Evolutionary conservation across 1,140 invertebrate genomes (phyloP).

Genomic region (Megalopta genalis): DNA sequence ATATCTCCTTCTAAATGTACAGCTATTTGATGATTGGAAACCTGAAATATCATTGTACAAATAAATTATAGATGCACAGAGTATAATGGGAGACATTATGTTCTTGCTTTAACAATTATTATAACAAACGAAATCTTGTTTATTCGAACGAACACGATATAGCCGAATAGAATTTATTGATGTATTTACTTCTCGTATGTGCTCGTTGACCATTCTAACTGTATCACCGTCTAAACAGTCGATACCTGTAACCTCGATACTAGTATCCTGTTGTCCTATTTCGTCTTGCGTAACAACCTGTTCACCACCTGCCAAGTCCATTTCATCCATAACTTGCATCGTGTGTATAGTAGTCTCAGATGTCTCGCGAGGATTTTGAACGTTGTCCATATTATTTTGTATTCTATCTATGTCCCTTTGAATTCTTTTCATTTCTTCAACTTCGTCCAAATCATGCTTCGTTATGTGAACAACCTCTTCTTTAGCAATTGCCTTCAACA

Average conservation of each 20-base stretch:
- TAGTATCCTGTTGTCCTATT: conserved; percentile 69
- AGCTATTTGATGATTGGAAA: conserved; percentile 76
- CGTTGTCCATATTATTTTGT: conserved; percentile 66
- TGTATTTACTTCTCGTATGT: conserved; percentile 70
- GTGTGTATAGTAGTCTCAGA: conserved; percentile 65
- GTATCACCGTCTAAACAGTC: conserved; percentile 76
- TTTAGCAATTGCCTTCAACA: conserved; percentile 78
- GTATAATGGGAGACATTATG: background rate
- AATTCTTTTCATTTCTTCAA: conserved; percentile 63
- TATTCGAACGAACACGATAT: background rate
- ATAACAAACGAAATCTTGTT: conserved; percentile 23
- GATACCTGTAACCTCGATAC: conserved; percentile 74
- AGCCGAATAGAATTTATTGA: conserved; percentile 11
- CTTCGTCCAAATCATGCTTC: conserved; percentile 62
- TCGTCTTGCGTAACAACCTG: conserved; percentile 75
- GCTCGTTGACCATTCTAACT: conserved; percentile 75
- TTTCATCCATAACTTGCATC: conserved; percentile 75
- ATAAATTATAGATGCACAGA: background rate
- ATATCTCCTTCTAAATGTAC: conserved; percentile 76
- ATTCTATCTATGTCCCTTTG: conserved; percentile 65
- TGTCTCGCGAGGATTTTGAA: conserved; percentile 64
- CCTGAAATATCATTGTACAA: conserved; percentile 56
- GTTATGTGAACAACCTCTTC: conserved; percentile 67
- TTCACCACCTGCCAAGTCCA: conserved; percentile 71
- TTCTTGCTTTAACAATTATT: background rate